phyloP scores from a whole-genome alignment of 2,888 invertebrate species.

The Parnassius orleans region DNA sequence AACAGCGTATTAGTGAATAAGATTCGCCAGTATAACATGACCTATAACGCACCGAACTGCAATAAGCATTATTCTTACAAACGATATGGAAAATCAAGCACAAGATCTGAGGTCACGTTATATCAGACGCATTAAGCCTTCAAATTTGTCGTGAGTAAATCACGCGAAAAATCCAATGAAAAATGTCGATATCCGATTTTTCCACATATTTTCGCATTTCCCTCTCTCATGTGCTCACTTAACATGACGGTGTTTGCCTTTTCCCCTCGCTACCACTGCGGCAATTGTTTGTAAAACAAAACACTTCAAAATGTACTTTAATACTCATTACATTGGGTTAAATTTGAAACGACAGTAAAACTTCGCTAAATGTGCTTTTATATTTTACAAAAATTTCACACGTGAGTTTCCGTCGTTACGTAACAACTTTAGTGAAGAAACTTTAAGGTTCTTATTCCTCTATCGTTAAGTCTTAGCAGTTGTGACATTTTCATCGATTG shows the following conservation, averaged over 20 bases:
- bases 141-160: constrained; percentile 77
- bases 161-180: constrained; percentile 78
- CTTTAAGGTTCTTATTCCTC: constrained; percentile 37
- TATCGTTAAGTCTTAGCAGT: constrained; percentile 26
- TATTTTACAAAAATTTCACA: constrained; percentile 37
- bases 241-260: constrained; percentile 79
- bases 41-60: constrained; percentile 30
- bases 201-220: constrained; percentile 79
- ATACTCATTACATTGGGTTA: rapidly evolving
- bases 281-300: constrained; percentile 35
- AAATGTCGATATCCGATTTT: constrained; percentile 81
- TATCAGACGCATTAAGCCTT: constrained; percentile 58
- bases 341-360: constrained; percentile 24
- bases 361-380: constrained; percentile 37
- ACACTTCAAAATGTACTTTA: constrained; percentile 38
- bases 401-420: constrained; percentile 13
- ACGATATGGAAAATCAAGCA: constrained; percentile 25
- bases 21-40: constrained; percentile 45
- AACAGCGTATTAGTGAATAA: constrained; percentile 72
- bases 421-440: rapidly evolving
- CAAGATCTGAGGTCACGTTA: constrained; percentile 42
- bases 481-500: constrained; percentile 41
- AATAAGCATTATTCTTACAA: constrained; percentile 17
- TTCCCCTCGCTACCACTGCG: constrained; percentile 56
- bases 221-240: constrained; percentile 81